Evolutionary conservation across 2,888 invertebrate species (phyloP), one percentile per base, ranked within the genome.

Genomic region (Dryobotodes eremita): DNA sequence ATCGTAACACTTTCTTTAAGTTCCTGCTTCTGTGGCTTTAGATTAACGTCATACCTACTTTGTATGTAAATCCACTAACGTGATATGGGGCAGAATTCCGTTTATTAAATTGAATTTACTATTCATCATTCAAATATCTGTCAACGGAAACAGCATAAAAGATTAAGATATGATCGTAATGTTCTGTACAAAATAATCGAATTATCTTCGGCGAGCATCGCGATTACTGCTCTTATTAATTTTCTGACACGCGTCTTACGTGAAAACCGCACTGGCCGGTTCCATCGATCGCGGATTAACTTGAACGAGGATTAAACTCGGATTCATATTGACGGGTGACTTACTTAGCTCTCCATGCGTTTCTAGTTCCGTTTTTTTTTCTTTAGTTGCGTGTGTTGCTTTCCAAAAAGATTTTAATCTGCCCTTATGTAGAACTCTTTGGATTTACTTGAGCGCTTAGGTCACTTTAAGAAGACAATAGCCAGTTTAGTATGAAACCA

Each of bases 281-380:
- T 80, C 8, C 77, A 81, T 71, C 75, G 74, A 79, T 46, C 42
- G 68, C 74, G 79, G 83, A 80, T 85, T 85, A 78, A 75, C 77
- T 83, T 75, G n/a, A 75, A 46, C 75, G 31, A 23, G 62, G 77
- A 81, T 81, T 81, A 78, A 71, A 62, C 31, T 57, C 23, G 57
- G 80, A 81, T 87, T 80, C 72, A 66, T 66, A 70, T 55, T 83
- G 75, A 79, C 70, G 3, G 64, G 61, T 70, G 72, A 72, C 64
- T 46, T 66, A 69, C 42, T 13, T 70, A 70, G 26, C 42, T 61
- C 23, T 59, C 46, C 71, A 48, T 46, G 57, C 65, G 46, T 57
- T 57, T 57, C n/a, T 20, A 59, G 13, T 50, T 62, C 61, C 7
- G 20, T 13, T 50, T 46, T 73, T 42, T 59, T 64, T 55, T 71